Evolutionary conservation across 2,113 vertebrate genomes (phyloP).

Genomic region (Azemiops feae): DNA sequence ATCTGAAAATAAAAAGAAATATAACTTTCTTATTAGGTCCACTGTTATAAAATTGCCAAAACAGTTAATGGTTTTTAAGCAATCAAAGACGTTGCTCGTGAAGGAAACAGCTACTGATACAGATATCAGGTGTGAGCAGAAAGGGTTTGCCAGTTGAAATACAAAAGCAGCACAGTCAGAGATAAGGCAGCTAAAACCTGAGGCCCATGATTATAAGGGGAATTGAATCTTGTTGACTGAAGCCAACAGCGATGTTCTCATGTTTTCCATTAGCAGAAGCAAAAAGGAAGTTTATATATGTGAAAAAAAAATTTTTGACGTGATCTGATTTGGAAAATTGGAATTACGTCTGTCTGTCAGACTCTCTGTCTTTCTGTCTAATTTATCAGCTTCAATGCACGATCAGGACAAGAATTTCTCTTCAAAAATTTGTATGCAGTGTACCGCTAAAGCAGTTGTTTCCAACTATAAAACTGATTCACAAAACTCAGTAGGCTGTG

Average conservation of each 20-base stretch:
- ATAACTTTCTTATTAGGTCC: slow-evolving; percentile 68
- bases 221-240: background rate
- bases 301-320: background rate
- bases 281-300: background rate
- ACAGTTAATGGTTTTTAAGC: slow-evolving; percentile 66
- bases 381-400: background rate
- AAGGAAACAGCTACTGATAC: slow-evolving; percentile 14
- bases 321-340: background rate
- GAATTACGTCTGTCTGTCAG: no score
- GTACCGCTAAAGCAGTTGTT: background rate
- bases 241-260: background rate
- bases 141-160: background rate
- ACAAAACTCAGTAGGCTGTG: background rate
- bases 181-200: slow-evolving; percentile 15
- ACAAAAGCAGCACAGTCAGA: background rate
- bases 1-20: slow-evolving; percentile 67
- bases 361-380: background rate
- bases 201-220: slow-evolving; percentile 51
- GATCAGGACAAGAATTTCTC: background rate
- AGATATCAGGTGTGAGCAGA: background rate
- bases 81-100: slow-evolving; percentile 23
- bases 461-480: background rate
- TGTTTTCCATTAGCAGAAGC: background rate
- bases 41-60: slow-evolving; percentile 59
- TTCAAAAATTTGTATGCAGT: slow-evolving; percentile 2